Conservation (phyloP, 1,140 invertebrate genomes). For the Panagrolaimus sp. region DNA sequence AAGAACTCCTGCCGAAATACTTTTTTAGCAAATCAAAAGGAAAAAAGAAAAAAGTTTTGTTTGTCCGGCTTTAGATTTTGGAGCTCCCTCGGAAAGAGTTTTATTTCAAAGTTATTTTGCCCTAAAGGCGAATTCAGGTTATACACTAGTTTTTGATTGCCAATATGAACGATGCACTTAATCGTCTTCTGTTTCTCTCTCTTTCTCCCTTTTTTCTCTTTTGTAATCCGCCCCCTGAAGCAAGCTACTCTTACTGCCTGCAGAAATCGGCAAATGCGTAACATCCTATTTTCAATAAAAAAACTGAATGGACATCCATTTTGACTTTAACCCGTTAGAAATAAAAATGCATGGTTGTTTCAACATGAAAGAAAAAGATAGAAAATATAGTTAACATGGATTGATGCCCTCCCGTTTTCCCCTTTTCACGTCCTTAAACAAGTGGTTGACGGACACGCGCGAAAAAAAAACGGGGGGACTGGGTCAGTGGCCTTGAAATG, state of each 20-base stretch:
- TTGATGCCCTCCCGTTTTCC: background rate
- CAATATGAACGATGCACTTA: no score
- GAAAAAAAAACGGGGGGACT: slow-evolving; percentile 6
- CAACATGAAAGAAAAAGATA: background rate
- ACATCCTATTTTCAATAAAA: no score
- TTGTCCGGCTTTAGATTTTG: slow-evolving; percentile 2
- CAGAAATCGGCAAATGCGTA: background rate
- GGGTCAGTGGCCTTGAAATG: slow-evolving; percentile 10
- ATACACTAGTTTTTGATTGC: background rate
- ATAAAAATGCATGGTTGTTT: background rate
- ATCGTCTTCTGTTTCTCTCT: background rate
- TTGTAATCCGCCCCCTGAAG: slow-evolving; percentile 10
- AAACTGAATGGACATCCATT: no score
- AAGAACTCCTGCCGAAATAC: slow-evolving; percentile 1
- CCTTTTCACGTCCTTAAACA: no score
- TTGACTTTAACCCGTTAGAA: slow-evolving; percentile 2
- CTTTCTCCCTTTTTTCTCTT: background rate
- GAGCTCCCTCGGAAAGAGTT: background rate
- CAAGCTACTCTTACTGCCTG: background rate
- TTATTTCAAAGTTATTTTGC: background rate
- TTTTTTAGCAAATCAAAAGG: background rate
- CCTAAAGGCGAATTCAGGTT: slow-evolving; percentile 6
- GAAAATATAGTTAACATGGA: background rate
- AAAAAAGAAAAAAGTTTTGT: background rate
- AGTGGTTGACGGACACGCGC: slow-evolving; percentile 11